A percentile compares a stretch with the other conserved stretches of the same genome.
Conservation (phyloP, 2,113 vertebrate species). For the Riparia riparia region DNA sequence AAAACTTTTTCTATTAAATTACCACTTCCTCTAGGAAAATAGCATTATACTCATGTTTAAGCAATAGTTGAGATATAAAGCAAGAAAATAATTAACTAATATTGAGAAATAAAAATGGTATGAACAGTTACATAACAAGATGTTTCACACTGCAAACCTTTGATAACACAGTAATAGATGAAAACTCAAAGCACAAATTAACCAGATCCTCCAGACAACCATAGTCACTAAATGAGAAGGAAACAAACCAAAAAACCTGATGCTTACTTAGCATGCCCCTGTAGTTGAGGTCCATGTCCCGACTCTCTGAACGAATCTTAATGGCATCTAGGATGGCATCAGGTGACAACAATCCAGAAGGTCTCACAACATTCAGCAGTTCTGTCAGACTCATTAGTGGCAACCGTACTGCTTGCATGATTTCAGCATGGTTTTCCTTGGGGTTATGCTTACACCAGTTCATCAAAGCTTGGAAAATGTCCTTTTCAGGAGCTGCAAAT, state of each 20-base stretch:
- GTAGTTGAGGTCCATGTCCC: slow-evolving; percentile 99
- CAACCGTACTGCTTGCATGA: slow-evolving; percentile 93
- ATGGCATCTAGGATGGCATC: slow-evolving; percentile 97
- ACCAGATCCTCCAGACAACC: neutral
- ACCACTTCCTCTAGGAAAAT: neutral
- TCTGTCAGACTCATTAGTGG: slow-evolving; percentile 97
- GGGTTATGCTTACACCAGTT: slow-evolving; percentile 93
- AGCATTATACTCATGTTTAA: neutral
- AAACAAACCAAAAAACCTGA: neutral
- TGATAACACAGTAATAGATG: neutral
- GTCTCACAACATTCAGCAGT: slow-evolving; percentile 93
- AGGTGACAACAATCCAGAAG: slow-evolving; percentile 89
- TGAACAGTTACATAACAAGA: neutral
- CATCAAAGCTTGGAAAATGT: slow-evolving; percentile 94
- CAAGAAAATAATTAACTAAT: neutral
- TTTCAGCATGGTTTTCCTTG: slow-evolving; percentile 86
- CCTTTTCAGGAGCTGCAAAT: slow-evolving; percentile 93
- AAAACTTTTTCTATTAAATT: neutral
- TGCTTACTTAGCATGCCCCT: slow-evolving; percentile 95
- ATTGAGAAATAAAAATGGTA: neutral
- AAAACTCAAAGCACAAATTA: neutral
- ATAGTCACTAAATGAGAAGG: neutral
- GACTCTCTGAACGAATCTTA: slow-evolving; percentile 94
- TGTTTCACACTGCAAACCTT: neutral
- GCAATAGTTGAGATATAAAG: neutral